These are phyloP conservation scores for Ptilonorhynchus violaceus DNA, from an alignment of 2,113 vertebrate species.

Conservation along the genomic window DNA sequence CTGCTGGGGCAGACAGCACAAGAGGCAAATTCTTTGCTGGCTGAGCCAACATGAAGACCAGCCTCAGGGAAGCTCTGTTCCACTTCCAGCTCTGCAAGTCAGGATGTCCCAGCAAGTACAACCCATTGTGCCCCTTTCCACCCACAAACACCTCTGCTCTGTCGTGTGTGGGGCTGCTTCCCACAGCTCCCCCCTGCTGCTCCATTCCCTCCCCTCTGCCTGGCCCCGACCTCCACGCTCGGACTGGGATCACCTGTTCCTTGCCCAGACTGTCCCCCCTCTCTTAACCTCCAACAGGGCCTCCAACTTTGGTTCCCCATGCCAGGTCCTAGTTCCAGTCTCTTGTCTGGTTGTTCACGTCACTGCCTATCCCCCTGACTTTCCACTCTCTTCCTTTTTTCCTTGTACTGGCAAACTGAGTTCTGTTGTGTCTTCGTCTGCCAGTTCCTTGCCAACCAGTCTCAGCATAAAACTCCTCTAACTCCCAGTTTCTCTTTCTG, in stretches of 20 bases:
- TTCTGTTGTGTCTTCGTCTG: background rate
- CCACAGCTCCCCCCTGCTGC: background rate
- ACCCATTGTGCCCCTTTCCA: background rate
- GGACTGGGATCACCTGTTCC: background rate
- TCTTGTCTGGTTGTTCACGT: background rate
- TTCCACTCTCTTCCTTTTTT: background rate
- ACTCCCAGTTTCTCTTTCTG: background rate
- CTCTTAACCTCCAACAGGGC: background rate
- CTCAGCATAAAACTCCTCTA: background rate
- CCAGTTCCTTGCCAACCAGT: background rate
- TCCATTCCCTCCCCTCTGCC: background rate
- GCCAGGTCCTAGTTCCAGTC: background rate
- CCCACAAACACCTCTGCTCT: background rate
- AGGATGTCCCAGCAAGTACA: background rate
- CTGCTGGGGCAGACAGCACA: background rate
- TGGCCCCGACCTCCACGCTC: background rate
- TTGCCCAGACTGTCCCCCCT: background rate
- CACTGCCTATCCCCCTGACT: background rate
- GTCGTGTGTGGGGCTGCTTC: background rate
- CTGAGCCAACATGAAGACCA: background rate
- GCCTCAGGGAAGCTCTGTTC: background rate
- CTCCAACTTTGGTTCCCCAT: background rate
- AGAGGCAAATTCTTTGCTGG: conserved; percentile 5
- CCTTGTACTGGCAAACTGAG: background rate
- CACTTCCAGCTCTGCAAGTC: background rate